phyloP scores from a whole-genome alignment of 2,888 invertebrate species.

The Ophion ellenae region DNA sequence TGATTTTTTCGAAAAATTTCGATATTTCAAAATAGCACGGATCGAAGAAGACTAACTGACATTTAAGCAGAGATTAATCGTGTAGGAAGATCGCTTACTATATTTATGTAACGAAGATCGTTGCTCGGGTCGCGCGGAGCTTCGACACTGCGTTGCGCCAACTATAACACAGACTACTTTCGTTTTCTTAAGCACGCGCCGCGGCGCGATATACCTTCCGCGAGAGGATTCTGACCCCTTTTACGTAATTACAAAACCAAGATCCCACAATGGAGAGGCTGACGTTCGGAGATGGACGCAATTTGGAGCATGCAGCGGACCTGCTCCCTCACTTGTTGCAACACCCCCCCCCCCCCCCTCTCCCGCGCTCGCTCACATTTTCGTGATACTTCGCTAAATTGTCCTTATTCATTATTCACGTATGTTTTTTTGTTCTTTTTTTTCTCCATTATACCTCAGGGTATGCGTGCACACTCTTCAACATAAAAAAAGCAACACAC shows the following conservation, averaged over 20 bases:
- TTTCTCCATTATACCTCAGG: not conserved
- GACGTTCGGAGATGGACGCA: conserved; percentile 39
- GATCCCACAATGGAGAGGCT: conserved; percentile 37
- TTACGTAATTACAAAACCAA: conserved; percentile 41
- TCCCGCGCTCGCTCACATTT: not conserved
- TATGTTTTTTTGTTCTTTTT: not conserved
- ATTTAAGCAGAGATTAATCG: conserved; percentile 17
- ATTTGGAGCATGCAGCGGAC: conserved; percentile 13
- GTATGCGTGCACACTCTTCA: not conserved
- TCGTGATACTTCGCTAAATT: not conserved
- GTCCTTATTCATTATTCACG: not conserved
- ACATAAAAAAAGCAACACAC: not conserved
- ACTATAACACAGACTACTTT: conserved; percentile 50
- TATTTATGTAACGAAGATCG: conserved; percentile 28
- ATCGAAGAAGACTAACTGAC: not conserved
- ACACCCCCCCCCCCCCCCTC: not conserved
- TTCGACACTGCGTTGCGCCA: conserved; percentile 28
- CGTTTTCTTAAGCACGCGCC: conserved; percentile 53
- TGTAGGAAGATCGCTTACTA: conserved; percentile 11
- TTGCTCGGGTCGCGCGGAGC: conserved; percentile 3
- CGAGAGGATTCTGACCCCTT: conserved; percentile 53
- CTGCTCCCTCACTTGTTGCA: conserved; percentile 1
- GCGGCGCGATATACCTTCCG: conserved; percentile 30
- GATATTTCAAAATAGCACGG: not conserved
- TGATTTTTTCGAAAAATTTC: not conserved